phyloP scores from a whole-genome alignment of 1,140 invertebrate genomes.

The Tetramorium alpestre region DNA sequence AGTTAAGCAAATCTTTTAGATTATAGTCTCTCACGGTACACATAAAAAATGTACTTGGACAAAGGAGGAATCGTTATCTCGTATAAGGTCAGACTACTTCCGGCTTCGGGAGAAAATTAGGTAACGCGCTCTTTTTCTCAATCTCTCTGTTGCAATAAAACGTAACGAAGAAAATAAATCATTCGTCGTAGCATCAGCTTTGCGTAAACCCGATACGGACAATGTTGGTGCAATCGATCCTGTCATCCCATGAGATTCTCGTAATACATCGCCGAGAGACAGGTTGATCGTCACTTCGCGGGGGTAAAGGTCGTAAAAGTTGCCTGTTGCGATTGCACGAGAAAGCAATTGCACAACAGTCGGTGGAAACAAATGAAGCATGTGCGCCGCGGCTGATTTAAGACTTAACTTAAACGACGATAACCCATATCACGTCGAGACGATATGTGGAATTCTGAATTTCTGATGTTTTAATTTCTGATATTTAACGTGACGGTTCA shows the following conservation, averaged over 20 bases:
- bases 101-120: not conserved
- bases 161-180: not conserved
- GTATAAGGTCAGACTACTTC: not conserved
- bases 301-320: constrained; percentile 16
- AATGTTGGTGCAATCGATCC: constrained; percentile 1
- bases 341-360: not conserved
- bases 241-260: not conserved
- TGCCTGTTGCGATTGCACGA: not conserved
- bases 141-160: not conserved
- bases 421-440: not conserved
- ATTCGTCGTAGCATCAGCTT: not conserved
- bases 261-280: not conserved
- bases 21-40: not conserved
- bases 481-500: not conserved
- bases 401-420: not conserved
- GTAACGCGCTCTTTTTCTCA: not conserved
- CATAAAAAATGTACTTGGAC: not conserved
- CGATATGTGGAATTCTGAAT: not conserved
- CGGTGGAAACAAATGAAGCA: not conserved
- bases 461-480: not conserved
- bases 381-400: not conserved
- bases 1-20: not conserved
- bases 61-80: not conserved
- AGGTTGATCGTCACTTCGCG: not conserved
- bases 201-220: not conserved